Evolutionary conservation across 2,797 vertebrate genomes (phyloP).

Genomic region (Semaprochilodus insignis): DNA sequence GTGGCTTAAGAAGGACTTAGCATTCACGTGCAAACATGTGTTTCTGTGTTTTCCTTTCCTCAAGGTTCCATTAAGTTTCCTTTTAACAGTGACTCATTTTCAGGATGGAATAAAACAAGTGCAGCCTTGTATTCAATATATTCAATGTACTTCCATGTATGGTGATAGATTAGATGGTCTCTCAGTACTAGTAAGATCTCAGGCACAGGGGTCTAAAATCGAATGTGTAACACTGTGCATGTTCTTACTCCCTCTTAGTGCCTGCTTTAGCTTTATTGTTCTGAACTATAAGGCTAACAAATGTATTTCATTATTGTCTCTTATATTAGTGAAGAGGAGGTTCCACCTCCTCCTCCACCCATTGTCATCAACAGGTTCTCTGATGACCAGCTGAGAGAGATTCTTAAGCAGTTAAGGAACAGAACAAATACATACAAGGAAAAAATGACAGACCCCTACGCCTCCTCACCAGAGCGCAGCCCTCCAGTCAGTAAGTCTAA

Average conservation of each 20-base stretch:
- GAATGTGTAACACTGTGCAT: too few species aligned
- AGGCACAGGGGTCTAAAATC: too few species aligned
- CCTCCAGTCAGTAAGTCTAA: conserved; percentile 84
- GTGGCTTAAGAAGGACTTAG: conserved; percentile 53
- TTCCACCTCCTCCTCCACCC: conserved; percentile 42
- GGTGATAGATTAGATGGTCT: too few species aligned
- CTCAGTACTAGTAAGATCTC: too few species aligned
- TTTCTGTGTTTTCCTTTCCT: not conserved
- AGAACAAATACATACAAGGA: conserved; percentile 76
- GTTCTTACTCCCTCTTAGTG: too few species aligned
- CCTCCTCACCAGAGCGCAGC: conserved; percentile 85
- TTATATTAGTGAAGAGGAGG: conserved; percentile 61
- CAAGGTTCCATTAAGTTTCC: not conserved
- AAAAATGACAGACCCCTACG: conserved; percentile 79
- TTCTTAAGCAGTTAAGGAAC: conserved; percentile 73
- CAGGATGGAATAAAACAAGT: not conserved
- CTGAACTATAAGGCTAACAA: not conserved
- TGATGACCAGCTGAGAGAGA: conserved; percentile 74
- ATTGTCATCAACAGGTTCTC: conserved; percentile 73
- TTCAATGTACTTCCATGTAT: too few species aligned
- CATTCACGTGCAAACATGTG: conserved; percentile 19
- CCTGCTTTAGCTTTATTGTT: not conserved
- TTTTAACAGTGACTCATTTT: not conserved
- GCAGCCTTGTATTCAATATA: too few species aligned
- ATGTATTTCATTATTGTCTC: not conserved